A percentile compares a stretch with the other conserved stretches of the same genome.
These are phyloP conservation scores for Graptemys geographica DNA, from an alignment of 2,797 vertebrate species.

Conservation along the genomic window DNA sequence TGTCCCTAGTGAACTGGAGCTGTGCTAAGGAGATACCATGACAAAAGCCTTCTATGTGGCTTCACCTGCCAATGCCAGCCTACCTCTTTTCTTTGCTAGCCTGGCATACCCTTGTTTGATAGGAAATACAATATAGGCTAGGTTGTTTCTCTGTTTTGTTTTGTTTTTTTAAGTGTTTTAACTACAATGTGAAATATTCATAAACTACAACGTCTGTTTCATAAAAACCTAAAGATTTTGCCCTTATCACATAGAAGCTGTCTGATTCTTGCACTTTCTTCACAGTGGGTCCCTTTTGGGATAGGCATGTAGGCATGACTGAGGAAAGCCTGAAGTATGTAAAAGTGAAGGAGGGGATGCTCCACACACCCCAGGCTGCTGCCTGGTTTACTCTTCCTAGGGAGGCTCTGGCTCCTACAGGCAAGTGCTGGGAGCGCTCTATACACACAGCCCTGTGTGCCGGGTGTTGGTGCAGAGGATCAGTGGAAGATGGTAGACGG, in stretches of 20 bases:
- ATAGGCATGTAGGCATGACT: no score
- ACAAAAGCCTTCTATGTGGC: conserved; percentile 39
- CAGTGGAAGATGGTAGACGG: neutral
- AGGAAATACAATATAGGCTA: conserved; percentile 15
- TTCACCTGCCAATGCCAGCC: neutral
- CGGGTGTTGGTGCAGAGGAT: neutral
- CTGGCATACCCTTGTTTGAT: conserved; percentile 57
- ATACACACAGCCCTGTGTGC: neutral
- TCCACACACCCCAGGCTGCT: neutral
- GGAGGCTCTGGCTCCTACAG: neutral
- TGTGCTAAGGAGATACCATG: conserved; percentile 25
- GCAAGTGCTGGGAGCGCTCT: neutral
- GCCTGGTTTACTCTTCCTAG: neutral
- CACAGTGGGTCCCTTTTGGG: neutral
- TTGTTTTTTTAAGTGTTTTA: neutral
- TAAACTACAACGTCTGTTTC: neutral
- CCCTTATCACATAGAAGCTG: neutral
- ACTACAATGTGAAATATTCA: neutral
- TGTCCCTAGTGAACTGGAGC: neutral
- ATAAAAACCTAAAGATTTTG: neutral
- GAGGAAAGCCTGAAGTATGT: neutral
- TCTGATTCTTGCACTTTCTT: neutral
- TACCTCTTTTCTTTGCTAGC: conserved; percentile 24
- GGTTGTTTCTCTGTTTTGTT: neutral
- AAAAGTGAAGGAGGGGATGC: neutral